phyloP scores from a whole-genome alignment of 2,113 vertebrate species.

The Tragulus kanchil region DNA sequence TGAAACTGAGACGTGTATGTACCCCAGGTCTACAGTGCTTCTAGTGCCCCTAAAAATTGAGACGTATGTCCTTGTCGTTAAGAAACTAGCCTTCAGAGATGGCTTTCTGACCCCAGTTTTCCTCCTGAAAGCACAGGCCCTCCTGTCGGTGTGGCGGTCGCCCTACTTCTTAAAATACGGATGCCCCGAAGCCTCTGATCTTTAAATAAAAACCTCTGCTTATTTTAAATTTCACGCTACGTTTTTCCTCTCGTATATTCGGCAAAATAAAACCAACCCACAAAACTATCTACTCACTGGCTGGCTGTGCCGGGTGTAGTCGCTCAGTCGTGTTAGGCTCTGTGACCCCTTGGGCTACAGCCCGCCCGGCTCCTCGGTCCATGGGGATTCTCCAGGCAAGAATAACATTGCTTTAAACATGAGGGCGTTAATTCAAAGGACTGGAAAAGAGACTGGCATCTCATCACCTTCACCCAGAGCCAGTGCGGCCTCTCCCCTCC shows the following conservation, averaged over 20 bases:
- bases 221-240: background rate
- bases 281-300: background rate
- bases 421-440: background rate
- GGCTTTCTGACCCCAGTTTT: background rate
- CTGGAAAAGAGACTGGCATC: background rate
- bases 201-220: background rate
- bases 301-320: no score
- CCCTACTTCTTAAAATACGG: background rate
- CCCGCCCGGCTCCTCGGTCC: no score
- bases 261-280: background rate
- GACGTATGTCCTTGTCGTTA: background rate
- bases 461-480: background rate
- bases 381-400: no score
- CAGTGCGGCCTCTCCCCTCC: rapidly evolving
- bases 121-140: background rate
- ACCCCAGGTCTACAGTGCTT: background rate
- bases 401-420: background rate
- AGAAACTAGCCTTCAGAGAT: background rate
- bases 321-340: no score
- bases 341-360: no score
- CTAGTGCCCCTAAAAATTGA: background rate
- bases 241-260: background rate
- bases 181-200: background rate
- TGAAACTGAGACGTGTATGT: background rate
- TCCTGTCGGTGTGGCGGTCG: no score